These are phyloP conservation scores for Pocillopora damicornis DNA, from an alignment of 64 coral and sea anemone genomes.

Conservation along the genomic window DNA sequence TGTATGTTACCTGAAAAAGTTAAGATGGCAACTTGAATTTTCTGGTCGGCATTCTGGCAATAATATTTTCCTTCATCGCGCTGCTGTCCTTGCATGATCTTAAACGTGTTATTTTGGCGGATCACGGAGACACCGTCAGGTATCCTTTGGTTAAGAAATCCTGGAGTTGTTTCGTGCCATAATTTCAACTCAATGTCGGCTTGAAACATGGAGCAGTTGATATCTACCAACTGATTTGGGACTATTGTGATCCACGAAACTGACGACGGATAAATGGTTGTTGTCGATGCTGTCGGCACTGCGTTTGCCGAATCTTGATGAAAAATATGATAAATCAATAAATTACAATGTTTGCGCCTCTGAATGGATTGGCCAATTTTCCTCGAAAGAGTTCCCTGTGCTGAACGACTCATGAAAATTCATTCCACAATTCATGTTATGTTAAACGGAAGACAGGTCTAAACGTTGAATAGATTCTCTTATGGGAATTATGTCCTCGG, in stretches of 20 bases:
- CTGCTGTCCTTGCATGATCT: neutral
- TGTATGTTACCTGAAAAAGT: neutral
- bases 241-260: neutral
- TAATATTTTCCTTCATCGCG: conserved; percentile 8
- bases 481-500: no score
- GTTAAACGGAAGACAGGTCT: no score
- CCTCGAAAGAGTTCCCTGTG: no score
- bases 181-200: neutral
- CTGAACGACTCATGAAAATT: no score
- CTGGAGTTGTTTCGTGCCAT: conserved; percentile 27
- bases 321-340: neutral
- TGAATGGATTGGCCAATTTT: no score
- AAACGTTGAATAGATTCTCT: no score
- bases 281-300: neutral
- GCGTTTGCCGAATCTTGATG: neutral
- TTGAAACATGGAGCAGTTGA: conserved; percentile 2
- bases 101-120: conserved; percentile 5
- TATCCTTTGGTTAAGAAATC: neutral
- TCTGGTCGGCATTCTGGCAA: neutral
- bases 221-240: neutral
- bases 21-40: neutral
- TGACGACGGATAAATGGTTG: neutral
- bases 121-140: neutral
- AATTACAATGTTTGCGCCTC: no score
- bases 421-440: no score